Evolutionary conservation across 2,113 vertebrate species (phyloP).

Genomic region (Pseudorhombus dupliciocellatus): DNA sequence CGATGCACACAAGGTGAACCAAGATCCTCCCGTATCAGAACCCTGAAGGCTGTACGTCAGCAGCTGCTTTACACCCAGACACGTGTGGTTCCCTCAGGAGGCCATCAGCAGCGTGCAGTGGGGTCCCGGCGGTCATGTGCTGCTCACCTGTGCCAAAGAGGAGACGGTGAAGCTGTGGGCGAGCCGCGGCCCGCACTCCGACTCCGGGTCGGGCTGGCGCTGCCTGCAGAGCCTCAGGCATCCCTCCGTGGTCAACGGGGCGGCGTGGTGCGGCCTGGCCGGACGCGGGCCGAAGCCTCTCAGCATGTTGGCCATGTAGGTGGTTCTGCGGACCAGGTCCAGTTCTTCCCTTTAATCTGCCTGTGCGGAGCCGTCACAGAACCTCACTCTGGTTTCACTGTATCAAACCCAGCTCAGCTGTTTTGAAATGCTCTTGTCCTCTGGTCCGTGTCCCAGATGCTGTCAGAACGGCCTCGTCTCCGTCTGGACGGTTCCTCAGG

Average conservation of each 20-base stretch:
- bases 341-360: too few species aligned
- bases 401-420: too few species aligned
- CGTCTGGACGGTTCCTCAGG: slow-evolving; percentile 93
- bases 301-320: slow-evolving; percentile 90
- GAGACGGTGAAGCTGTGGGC: slow-evolving; percentile 94
- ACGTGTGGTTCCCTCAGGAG: slow-evolving; percentile 79
- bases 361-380: too few species aligned
- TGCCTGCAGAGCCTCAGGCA: slow-evolving; percentile 87
- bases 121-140: slow-evolving; percentile 89
- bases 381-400: too few species aligned
- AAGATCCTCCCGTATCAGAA: too few species aligned
- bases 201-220: slow-evolving; percentile 83
- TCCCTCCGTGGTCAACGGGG: slow-evolving; percentile 86
- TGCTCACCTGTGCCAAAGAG: slow-evolving; percentile 96
- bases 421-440: too few species aligned
- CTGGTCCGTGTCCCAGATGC: slow-evolving; percentile 80
- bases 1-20: slow-evolving; percentile 93
- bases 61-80: too few species aligned
- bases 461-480: slow-evolving; percentile 95
- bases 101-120: slow-evolving; percentile 90
- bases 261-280: slow-evolving; percentile 88
- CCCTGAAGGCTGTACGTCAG: too few species aligned
- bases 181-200: slow-evolving; percentile 49
- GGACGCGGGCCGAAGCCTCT: slow-evolving; percentile 86
- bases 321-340: too few species aligned